Evolutionary conservation across 2,797 vertebrate genomes (phyloP), one percentile per base, ranked within the genome.

Genomic region (Benthosema pterotum): DNA sequence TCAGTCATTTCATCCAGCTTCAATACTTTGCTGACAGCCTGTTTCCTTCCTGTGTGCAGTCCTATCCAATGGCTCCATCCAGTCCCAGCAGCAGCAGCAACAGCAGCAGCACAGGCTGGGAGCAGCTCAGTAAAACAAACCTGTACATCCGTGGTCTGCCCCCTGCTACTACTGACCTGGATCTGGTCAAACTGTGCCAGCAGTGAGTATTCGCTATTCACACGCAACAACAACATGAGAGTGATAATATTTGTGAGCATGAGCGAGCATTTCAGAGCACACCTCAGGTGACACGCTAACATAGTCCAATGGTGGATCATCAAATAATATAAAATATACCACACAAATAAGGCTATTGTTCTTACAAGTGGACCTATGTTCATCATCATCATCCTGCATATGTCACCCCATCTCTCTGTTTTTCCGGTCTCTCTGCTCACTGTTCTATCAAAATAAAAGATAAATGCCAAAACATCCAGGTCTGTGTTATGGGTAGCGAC

Each of bases 41-140:
- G 51, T 72, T 83, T 84, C 76, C 95, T 92, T 84, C 76, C 95
- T 92, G 95, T 95, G 81, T 95, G 76, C 93, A 95, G 87, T 91
- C 90, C 58, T 97, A 97, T 83, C 98, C 97, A 80, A 99, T 99
- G 97, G 97, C 98, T 92, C 97, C 97, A 72, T 96, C 96, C 90
- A 99, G 97, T 88, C 97, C 97, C 79, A 96, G 96, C 87, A 98
- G 95, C 88, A 98, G 96, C 93, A 98, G 91, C 86, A 93, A 91
- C 90, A 92, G 96, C 87, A 96, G 96, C 94, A 98, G 94, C 80
- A 96, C 97, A 83, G 98, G 98, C 90, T 98, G 96, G 97, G 97
- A 99, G 91, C 97, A 99, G 81, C 94, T 99, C 88, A 99, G 97
- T 93, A 99, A 99, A 94, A 99, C 97, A 11, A 99, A 99, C 88